These are phyloP conservation scores for Monopis laevigella DNA, from an alignment of 2,888 invertebrate genomes.

Conservation along the genomic window DNA sequence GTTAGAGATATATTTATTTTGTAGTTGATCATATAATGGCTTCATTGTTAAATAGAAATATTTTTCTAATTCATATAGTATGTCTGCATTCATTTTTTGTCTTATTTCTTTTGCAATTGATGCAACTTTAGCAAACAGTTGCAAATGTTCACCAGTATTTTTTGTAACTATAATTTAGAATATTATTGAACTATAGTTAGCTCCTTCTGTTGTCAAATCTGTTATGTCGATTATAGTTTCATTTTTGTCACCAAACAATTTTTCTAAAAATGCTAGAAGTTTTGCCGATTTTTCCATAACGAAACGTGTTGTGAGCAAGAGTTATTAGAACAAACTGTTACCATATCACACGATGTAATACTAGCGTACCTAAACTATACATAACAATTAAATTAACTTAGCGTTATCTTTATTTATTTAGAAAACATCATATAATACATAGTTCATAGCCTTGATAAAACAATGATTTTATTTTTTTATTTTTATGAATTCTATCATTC, in stretches of 20 bases:
- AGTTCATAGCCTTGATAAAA: too few relatives aligned
- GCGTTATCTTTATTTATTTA: too few relatives aligned
- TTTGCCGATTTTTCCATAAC: background rate
- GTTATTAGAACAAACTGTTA: too few relatives aligned
- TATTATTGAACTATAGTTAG: conserved; percentile 34
- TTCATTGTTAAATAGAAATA: conserved; percentile 11
- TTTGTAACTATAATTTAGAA: conserved; percentile 24
- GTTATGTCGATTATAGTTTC: conserved; percentile 24
- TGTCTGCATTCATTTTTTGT: conserved; percentile 19
- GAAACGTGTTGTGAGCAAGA: too few relatives aligned
- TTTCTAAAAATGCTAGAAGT: conserved; percentile 2
- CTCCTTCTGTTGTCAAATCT: conserved; percentile 29
- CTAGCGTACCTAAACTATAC: too few relatives aligned
- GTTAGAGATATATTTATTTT: conserved; percentile 16
- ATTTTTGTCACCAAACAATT: conserved; percentile 24
- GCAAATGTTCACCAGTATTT: conserved; percentile 21
- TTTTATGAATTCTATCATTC: too few relatives aligned
- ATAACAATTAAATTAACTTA: too few relatives aligned
- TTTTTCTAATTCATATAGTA: conserved; percentile 11
- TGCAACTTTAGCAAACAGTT: conserved; percentile 36
- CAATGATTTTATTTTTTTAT: too few relatives aligned
- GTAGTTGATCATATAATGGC: conserved; percentile 8
- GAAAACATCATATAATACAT: too few relatives aligned
- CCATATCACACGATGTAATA: too few relatives aligned
- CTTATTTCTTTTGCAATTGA: conserved; percentile 30